Evolutionary conservation across 2,797 vertebrate species (phyloP), one percentile per base, ranked within the genome.

Genomic region (Gobionotothen gibberifrons): DNA sequence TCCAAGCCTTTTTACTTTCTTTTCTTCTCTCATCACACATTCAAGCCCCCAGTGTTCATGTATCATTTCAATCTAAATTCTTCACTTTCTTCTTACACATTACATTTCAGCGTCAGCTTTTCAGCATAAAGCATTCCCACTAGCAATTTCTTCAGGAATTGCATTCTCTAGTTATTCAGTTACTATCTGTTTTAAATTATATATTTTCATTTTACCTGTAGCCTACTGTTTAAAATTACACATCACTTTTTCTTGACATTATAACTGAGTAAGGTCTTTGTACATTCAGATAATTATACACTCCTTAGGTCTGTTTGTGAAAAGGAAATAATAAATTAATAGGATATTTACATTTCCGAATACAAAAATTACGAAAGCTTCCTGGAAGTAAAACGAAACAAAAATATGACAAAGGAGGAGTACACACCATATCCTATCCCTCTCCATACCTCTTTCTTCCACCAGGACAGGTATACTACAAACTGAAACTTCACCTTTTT

Each of bases 401-500:
- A 39, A 51, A 52, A 48, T 4, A 19, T 61, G 61, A 9, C 22
- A 61, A 2, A 16, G 47, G 19, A 46, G 44, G 51, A n/a, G n/a
- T 43, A 16, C 5, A 22, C 19, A 46, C 51, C 1, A 40, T 48
- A 42, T 44, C 14, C 36, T 44, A 4, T 9, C 22, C 1, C 19
- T 19, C 11, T 43, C 16, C 32, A 2, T 2, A 11, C 40, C 4
- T 29, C 6, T 2, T 7, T 19, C 32, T 8, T 22, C 51, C 62
- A 43, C 16, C 60, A 46, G 14, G 29, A 57, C 62, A 54, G 66
- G 75, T 74, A 59, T 53, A 19, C 47, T 51, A 58, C 22, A 3
- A 9, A 21, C 13, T 26, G 9, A 17, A 32, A 29, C 6, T 9
- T 61, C 0, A 9, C 5, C 29, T 43, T 19, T 11, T 69, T 12